Evolutionary conservation across 2,888 invertebrate species (phyloP), one percentile per base, ranked within the genome.

Genomic region (Apodemia hepburni): DNA sequence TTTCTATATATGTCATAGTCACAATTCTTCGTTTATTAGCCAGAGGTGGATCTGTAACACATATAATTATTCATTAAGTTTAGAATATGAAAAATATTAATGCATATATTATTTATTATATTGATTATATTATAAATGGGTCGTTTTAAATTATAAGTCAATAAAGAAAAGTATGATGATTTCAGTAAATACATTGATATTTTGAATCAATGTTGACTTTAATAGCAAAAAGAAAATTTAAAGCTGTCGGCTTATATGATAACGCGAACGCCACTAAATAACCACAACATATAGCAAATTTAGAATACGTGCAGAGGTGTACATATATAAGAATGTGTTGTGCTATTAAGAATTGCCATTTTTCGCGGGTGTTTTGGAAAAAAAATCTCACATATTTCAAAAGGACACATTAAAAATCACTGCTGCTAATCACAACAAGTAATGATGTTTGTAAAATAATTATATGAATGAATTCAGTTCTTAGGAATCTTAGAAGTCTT

Each of bases 21-120:
- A 72, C 65, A 71, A 68, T 70, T 79, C 78, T 77, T 75, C 79
- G 69, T 76, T 76, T 80, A 75, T 76, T 75, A 76, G 74, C 79
- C 78, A 80, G 77, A 78, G 72, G 77, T 70, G 75, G 73, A 84
- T 82, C 87, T 87, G 87, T 72, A 87, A 87, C 84, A 87, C 77
- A 84, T 76, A 54, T 54, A 54, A 27, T 84, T 22, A 22, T 22
- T 69, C 64, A 63, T 63, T 65, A 70, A 70, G 42, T 58, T 69
- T 17, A 59, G 62, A 62, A 66, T 70, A 66, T 66, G 66, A 67
- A 61, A 11, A 42, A 49, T 45, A 42, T 60, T 57, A 57, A 51
- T 54, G 18, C 47, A 33, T 27, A 42, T 42, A 57, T 42, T 58
- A 42, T 42, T 42, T n/a, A n/a, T n/a, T n/a, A n/a, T n/a, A 35